Base-by-base conservation (phyloP, 2,888 invertebrate species). In the Tipula confusa region DNA sequence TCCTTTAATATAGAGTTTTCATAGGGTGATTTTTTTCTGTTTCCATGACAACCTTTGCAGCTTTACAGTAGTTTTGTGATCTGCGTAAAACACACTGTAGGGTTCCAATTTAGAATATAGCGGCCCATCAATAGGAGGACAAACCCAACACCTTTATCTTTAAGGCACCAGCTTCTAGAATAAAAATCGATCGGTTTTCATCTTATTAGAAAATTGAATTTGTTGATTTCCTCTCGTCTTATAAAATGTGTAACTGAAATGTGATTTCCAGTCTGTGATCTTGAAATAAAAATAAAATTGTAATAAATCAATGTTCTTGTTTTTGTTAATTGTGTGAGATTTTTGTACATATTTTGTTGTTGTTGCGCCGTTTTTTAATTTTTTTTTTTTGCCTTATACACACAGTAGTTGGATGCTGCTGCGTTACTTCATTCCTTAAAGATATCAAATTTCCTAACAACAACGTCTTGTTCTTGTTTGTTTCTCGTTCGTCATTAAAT, bases 261-360 rank as follows among this genome's bases (percentile, higher is more conserved):
- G 15, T 15, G 29, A n/a, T 80, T 80, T 80, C 31, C 80, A 29
- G 80, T 80, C 80, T 80, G 80, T 80, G 80, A 80, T 80, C 80
- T 80, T 80, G 80, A 80, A 80, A n/a, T n/a, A n/a, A 80, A 80
- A n/a, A 80, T 5, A 79, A 28, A 80, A 13, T 29, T 80, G 31
- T 80, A 80, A 80, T 80, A 80, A 80, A 80, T 80, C 80, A 80
- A 31, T 80, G 80, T 80, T 80, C 31, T 80, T 80, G 80, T 29
- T 80, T 80, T 29, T 80, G 80, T 80, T 80, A 80, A 80, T 80
- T 80, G 31, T 80, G 80, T 80, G 80, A 80, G 29, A 80, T 29
- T 80, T 80, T 80, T 80, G 24, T 64, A 64, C 6, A 64, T 64
- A 24, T 9, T 64, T 64, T 64, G 64, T 64, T 38, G 38, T 38